Base-by-base conservation (phyloP, 2,113 vertebrate species). In the Catharus fuscescens region DNA sequence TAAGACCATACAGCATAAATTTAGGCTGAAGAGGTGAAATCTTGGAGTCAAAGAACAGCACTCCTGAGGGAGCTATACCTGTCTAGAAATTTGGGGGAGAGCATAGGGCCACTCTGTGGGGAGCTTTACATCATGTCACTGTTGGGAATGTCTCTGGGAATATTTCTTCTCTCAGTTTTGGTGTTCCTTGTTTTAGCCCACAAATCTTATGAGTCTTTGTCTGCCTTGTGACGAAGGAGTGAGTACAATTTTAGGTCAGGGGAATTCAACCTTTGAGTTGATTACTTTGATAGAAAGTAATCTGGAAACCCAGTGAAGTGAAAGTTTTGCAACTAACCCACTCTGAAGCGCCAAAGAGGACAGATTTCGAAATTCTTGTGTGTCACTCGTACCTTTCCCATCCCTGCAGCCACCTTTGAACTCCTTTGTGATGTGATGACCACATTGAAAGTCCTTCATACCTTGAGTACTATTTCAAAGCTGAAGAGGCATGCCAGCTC, bases 31-130 rank as follows among this genome's bases (percentile, higher is more conserved):
- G 61, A 87, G 87, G 91, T 69, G 34, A 3, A 61, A 40, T 69
- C 20, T 59, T 61, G 21, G 40, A 59, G 52, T 65, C 34, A 77
- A 86, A 85, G 76, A 82, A 19, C 36, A 91, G 47, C 34, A 18
- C 24, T 85, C 52, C 52, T n/a, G 8, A 31, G 67, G 62, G 59
- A 95, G 26, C 45, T 69, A 5, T 56, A 29, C 10, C 10, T 34
- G 13, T 32, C 26, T 9, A 24, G 47, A 47, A 72, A 66, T 66
- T 1, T 77, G 29, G 18, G 67, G 18, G 31, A 78, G 52, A 53
- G 8, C 32, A 12, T 5, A 17, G 0, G 3, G 31, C 5, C 36
- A 26, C 0, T 54, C 40, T 54, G 0, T 6, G 5, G 65, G 48
- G 65, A 57, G 38, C 14, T 72, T 48, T 79, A 23, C 74, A 50